phyloP scores from a whole-genome alignment of 37 sponge, comb jelly and placozoan genomes.

The Eunapius fragilis region DNA sequence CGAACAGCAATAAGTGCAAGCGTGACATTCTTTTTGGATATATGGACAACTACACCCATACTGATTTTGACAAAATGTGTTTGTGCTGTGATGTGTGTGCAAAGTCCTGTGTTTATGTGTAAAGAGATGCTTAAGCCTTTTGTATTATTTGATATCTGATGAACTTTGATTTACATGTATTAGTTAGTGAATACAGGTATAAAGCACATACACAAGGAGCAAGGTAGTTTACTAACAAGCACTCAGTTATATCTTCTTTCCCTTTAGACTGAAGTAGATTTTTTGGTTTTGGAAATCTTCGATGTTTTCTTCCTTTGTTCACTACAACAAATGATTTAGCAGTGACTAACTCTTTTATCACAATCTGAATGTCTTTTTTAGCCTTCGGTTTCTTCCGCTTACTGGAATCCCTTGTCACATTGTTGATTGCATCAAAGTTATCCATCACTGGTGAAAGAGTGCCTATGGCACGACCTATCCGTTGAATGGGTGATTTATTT shows the following conservation, averaged over 20 bases:
- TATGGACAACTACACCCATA: conserved; percentile 12
- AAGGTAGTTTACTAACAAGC: not conserved
- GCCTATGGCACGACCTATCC: conserved; percentile 20
- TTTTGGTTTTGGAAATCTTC: conserved; percentile 3
- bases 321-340: conserved; percentile 30
- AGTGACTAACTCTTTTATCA: conserved; percentile 13
- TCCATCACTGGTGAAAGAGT: conserved; percentile 6
- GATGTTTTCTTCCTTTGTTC: conserved; percentile 13
- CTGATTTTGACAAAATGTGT: not conserved
- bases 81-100: conserved; percentile 15
- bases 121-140: conserved; percentile 3
- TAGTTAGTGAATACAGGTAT: not conserved
- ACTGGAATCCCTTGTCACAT: not conserved
- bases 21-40: conserved; percentile 16
- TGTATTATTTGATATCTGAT: not conserved
- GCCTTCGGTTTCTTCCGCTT: not conserved
- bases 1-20: conserved; percentile 1
- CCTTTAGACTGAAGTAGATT: not conserved
- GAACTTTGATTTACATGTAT: not conserved
- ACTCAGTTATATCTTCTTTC: not conserved
- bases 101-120: conserved; percentile 13
- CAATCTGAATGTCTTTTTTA: conserved; percentile 17
- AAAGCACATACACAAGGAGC: not conserved
- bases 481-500: conserved; percentile 45
- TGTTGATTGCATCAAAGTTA: conserved; percentile 26